phyloP scores from a whole-genome alignment of 2,888 invertebrate genomes.

The Mythimna vitellina region DNA sequence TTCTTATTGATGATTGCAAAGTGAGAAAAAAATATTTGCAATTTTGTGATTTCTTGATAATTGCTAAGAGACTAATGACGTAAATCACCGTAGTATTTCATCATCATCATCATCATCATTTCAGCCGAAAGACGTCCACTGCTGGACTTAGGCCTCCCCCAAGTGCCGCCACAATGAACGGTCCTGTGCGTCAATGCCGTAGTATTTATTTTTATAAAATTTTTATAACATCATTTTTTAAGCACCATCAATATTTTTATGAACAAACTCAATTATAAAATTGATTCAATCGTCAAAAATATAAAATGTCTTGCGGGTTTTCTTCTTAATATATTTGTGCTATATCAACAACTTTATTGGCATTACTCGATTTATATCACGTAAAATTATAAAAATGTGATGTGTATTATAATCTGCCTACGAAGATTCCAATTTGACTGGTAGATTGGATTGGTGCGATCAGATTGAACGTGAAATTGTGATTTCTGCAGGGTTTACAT shows the following conservation, averaged over 20 bases:
- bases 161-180: no score
- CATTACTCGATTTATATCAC: conserved; percentile 7
- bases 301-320: conserved; percentile 1
- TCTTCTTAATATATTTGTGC: not conserved
- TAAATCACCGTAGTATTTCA: no score
- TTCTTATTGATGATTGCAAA: no score
- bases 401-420: conserved; percentile 23
- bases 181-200: no score
- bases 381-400: conserved; percentile 27
- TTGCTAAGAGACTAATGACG: no score
- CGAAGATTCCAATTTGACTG: conserved; percentile 41
- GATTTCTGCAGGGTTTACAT: not conserved
- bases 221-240: no score
- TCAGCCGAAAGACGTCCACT: no score
- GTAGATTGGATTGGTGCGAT: conserved; percentile 27
- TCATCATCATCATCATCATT: no score
- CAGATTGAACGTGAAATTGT: conserved; percentile 15
- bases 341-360: not conserved
- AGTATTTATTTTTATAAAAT: no score
- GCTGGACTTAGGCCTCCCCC: no score
- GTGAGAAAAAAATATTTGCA: no score
- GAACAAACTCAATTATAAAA: not conserved
- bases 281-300: not conserved
- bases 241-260: not conserved
- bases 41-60: no score